phyloP scores from a whole-genome alignment of 2,888 invertebrate genomes.

The Philereme transversata region DNA sequence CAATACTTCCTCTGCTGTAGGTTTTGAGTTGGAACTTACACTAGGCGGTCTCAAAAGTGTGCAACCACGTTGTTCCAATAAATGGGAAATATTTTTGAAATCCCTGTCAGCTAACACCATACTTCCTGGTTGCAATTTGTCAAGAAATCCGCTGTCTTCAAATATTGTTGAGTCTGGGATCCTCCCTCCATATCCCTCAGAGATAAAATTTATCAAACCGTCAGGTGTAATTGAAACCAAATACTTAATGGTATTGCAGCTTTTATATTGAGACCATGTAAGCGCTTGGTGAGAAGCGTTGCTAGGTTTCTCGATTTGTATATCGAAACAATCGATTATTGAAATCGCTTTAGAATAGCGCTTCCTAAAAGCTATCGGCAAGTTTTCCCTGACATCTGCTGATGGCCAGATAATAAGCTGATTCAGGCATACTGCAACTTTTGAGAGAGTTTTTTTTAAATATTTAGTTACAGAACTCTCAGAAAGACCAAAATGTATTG shows the following conservation, averaged over 20 bases:
- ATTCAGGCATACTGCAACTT: slow-evolving; percentile 1
- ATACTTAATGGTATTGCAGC: slow-evolving; percentile 48
- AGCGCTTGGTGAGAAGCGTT: slow-evolving; percentile 44
- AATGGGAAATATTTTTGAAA: slow-evolving; percentile 32
- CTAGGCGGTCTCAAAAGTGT: slow-evolving; percentile 25
- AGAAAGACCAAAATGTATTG: slow-evolving; percentile 28
- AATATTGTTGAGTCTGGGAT: slow-evolving; percentile 29
- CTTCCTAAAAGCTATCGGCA: slow-evolving; percentile 13
- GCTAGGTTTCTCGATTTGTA: slow-evolving; percentile 46
- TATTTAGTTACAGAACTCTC: neutral
- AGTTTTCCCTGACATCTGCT: slow-evolving; percentile 3
- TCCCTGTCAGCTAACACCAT: slow-evolving; percentile 34
- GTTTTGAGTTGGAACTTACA: slow-evolving; percentile 17
- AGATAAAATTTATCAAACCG: slow-evolving; percentile 52
- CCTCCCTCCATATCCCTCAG: slow-evolving; percentile 49
- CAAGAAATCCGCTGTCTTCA: slow-evolving; percentile 29
- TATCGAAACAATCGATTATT: slow-evolving; percentile 49
- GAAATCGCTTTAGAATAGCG: slow-evolving; percentile 29
- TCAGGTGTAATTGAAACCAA: slow-evolving; percentile 46
- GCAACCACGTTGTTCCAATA: slow-evolving; percentile 18
- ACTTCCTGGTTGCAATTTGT: slow-evolving; percentile 12
- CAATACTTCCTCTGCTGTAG: slow-evolving; percentile 3
- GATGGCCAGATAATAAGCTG: neutral
- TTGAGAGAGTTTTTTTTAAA: slow-evolving; percentile 3
- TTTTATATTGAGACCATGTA: slow-evolving; percentile 49